These are phyloP conservation scores for Benitochromis conjunctus DNA, from an alignment of 2,113 vertebrate species.

Conservation along the genomic window DNA sequence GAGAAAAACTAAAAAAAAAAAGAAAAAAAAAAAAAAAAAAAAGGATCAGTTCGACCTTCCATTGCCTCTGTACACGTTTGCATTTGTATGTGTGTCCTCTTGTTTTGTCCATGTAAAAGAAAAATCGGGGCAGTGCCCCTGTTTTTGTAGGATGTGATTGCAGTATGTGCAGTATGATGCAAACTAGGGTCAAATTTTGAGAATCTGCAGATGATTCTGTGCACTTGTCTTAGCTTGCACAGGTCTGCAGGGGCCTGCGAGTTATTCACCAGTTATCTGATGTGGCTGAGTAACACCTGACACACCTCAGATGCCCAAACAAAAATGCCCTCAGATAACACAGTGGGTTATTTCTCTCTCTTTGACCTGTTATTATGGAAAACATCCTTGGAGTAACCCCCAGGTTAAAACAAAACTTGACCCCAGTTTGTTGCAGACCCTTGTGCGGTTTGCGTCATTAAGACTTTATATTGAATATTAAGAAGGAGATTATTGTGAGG, in stretches of 20 bases:
- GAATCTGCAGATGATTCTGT: not conserved
- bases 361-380: not conserved
- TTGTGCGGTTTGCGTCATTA: not conserved
- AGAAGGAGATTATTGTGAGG: conserved; percentile 25
- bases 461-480: conserved; percentile 5
- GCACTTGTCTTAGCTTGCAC: conserved; percentile 4
- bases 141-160: conserved; percentile 30
- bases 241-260: not conserved
- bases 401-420: conserved; percentile 9
- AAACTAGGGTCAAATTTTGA: conserved; percentile 21
- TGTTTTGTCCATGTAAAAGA: conserved; percentile 39
- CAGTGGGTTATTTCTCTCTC: not conserved
- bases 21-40: not conserved
- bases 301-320: not conserved
- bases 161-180: conserved; percentile 15
- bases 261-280: not conserved
- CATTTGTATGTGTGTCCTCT: conserved; percentile 29
- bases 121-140: conserved; percentile 39
- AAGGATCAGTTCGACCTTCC: not conserved
- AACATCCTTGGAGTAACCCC: not conserved
- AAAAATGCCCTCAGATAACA: not conserved
- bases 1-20: no score
- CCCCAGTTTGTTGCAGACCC: conserved; percentile 19
- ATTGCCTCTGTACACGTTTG: conserved; percentile 12
- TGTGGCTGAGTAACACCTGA: not conserved